Conservation (phyloP, 2,113 vertebrate species). For the Poicephalus gulielmi region DNA sequence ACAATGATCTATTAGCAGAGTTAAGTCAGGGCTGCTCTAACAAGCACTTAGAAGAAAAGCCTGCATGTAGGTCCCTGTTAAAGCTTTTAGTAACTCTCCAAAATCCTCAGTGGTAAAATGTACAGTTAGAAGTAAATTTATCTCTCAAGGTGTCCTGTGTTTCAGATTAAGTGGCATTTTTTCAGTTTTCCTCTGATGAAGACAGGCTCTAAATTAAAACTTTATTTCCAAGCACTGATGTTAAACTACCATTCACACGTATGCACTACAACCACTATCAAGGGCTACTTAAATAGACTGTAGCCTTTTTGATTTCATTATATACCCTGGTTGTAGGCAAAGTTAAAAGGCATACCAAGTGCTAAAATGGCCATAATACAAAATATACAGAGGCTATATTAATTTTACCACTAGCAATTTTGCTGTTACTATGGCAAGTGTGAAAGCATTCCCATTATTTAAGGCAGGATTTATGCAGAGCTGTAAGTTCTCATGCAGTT, state of each 20-base stretch:
- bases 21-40: neutral
- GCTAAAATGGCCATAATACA: neutral
- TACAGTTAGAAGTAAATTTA: neutral
- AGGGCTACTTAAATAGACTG: neutral
- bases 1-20: neutral
- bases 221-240: neutral
- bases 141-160: neutral
- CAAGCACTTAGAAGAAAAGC: neutral
- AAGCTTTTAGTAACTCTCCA: neutral
- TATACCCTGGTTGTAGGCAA: neutral
- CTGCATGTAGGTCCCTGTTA: neutral
- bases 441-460: neutral
- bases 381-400: neutral
- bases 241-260: neutral
- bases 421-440: slow-evolving; percentile 27
- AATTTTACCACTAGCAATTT: slow-evolving; percentile 17
- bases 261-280: neutral
- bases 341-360: neutral
- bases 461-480: neutral
- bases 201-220: neutral
- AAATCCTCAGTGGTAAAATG: neutral
- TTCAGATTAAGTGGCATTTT: neutral
- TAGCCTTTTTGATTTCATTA: neutral
- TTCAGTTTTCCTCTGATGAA: neutral
- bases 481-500: neutral